Evolutionary conservation across 2,888 invertebrate genomes (phyloP), one percentile per base, ranked within the genome.

Genomic region (Ennomos erosarius): DNA sequence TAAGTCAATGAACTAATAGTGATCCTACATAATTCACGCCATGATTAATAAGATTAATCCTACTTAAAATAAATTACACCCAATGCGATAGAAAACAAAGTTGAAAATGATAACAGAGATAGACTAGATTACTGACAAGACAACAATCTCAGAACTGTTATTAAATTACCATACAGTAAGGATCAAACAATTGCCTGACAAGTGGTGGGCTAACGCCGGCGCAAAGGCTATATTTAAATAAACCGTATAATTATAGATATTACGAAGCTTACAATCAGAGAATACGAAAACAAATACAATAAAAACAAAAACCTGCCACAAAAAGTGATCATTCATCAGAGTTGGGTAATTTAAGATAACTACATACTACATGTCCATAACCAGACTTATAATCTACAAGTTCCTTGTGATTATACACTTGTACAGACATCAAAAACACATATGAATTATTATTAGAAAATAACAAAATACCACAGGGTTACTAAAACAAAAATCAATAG

Each of bases 1-100:
- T 60, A 69, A 76, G 74, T 77, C 79, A 78, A 73, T 72, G 75
- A 76, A 81, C 76, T 64, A 66, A 72, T 67, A 64, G 58, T 45
- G 58, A 64, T 62, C 71, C 69, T 67, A 74, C 74, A 62, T 68
- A 55, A 62, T 54, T 55, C 34, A 40, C 33, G 49, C 52, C 44
- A 34, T 33, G 38, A 54, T 39, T 47, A 42, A 43, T 33, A 16
- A n/a, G 38, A 6, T 33, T 38, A 44, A 37, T 12, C 11, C n/a
- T 9, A 43, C 10, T 36, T 5, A n/a, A 26, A n/a, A 26, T 4
- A 48, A 48, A 53, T 9, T 6, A 34, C 0, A 16, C 39, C 33
- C 12, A 35, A 33, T 10, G n/a, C 1, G 1, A 12, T n/a, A 10
- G 26, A n/a, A 35, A 8, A 47, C 26, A 49, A 44, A 53, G 58